Conservation (phyloP, 2,113 vertebrate species). For the Hippoglossus stenolepis region DNA sequence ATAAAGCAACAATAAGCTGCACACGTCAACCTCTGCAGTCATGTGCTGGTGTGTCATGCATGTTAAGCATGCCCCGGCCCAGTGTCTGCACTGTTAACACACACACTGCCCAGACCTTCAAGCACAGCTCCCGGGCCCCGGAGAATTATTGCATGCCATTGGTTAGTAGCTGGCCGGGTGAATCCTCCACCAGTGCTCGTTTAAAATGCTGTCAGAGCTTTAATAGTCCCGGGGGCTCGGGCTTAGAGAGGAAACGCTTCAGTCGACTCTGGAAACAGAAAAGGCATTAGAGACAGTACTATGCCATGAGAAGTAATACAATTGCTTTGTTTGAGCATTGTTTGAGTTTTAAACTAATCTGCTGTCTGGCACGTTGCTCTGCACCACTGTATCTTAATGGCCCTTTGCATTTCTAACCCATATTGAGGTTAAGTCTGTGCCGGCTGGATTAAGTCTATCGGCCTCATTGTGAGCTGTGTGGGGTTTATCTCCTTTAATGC, state of each 20-base stretch:
- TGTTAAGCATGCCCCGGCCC: constrained; percentile 49
- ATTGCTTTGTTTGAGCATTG: constrained; percentile 50
- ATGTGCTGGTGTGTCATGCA: constrained; percentile 63
- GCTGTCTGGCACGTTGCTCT: constrained; percentile 19
- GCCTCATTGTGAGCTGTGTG: constrained; percentile 45
- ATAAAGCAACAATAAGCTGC: constrained; percentile 59
- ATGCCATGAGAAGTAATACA: constrained; percentile 20
- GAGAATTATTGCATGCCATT: constrained; percentile 63
- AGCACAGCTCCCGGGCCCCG: constrained; percentile 11
- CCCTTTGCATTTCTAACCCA: constrained; percentile 39
- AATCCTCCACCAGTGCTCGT: constrained; percentile 62
- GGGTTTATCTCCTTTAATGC: constrained; percentile 42
- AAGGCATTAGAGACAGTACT: constrained; percentile 23
- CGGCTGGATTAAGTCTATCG: constrained; percentile 62
- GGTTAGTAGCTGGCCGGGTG: constrained; percentile 65
- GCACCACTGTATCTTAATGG: constrained; percentile 23
- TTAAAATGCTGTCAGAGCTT: constrained; percentile 73
- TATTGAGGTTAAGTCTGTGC: constrained; percentile 57
- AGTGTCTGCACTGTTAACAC: constrained; percentile 46
- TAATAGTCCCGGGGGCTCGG: constrained; percentile 62
- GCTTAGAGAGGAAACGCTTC: constrained; percentile 56
- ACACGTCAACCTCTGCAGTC: constrained; percentile 60
- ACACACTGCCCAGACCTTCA: constrained; percentile 20
- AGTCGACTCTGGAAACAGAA: constrained; percentile 53
- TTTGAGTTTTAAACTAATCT: constrained; percentile 55